Evolutionary conservation across 2,113 vertebrate species (phyloP).

Genomic region (Leucoraja erinaceus): DNA sequence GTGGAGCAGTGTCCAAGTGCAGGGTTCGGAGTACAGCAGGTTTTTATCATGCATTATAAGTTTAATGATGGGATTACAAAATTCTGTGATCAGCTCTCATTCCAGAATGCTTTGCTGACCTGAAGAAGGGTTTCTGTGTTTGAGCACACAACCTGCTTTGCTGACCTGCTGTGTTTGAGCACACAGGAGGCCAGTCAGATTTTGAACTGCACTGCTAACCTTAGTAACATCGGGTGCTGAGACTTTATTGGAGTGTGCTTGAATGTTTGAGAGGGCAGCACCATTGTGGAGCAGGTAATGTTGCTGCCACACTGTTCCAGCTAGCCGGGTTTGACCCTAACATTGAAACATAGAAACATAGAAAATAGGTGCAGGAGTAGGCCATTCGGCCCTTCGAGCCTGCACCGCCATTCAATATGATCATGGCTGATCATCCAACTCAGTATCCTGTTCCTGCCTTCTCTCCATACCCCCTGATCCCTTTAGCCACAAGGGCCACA

Average conservation of each 20-base stretch:
- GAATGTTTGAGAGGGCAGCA: not conserved
- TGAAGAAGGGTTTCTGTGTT: too few relatives aligned
- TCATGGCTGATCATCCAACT: too few relatives aligned
- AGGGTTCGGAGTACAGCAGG: not conserved
- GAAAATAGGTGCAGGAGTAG: too few relatives aligned
- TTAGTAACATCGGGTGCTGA: not conserved
- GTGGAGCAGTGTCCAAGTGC: not conserved
- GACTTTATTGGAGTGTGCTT: not conserved
- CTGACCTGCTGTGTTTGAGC: not conserved
- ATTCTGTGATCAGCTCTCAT: not conserved
- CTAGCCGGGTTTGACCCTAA: too few relatives aligned
- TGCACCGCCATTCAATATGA: too few relatives aligned
- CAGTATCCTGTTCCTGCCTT: too few relatives aligned
- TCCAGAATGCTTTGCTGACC: not conserved
- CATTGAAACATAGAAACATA: too few relatives aligned
- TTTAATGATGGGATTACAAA: not conserved
- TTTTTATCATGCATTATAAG: not conserved
- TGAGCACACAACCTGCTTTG: not conserved
- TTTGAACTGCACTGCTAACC: not conserved
- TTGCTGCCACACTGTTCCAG: too few relatives aligned
- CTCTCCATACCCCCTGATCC: too few relatives aligned
- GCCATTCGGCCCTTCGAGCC: too few relatives aligned
- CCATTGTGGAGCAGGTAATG: too few relatives aligned
- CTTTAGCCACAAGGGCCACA: too few relatives aligned
- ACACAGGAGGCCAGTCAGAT: not conserved